phyloP scores from a whole-genome alignment of 2,113 vertebrate genomes.

The Spea multiplicata region DNA sequence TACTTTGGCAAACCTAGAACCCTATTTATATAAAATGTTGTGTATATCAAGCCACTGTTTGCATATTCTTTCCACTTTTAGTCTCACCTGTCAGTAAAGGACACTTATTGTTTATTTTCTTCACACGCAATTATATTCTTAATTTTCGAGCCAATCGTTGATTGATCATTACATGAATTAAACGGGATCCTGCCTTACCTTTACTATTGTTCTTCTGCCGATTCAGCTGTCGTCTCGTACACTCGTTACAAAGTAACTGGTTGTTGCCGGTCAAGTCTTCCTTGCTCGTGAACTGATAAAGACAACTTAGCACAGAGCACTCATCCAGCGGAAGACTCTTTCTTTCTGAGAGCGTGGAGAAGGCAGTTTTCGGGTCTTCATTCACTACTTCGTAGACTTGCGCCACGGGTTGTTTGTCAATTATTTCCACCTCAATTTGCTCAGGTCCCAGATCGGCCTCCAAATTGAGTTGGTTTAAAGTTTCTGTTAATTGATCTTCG shows the following conservation, averaged over 20 bases:
- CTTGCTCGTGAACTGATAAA: constrained; percentile 88
- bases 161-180: too few species aligned
- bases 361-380: constrained; percentile 82
- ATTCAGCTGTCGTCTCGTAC: constrained; percentile 68
- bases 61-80: too few species aligned
- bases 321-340: constrained; percentile 68
- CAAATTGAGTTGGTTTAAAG: constrained; percentile 71
- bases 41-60: too few species aligned
- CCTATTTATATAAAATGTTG: too few species aligned
- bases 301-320: constrained; percentile 80
- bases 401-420: constrained; percentile 52
- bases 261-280: constrained; percentile 85
- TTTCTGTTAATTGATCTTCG: constrained; percentile 57
- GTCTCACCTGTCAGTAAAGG: too few species aligned
- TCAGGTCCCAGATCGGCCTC: constrained; percentile 59
- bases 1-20: too few species aligned
- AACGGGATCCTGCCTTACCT: constrained; percentile 57
- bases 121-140: too few species aligned
- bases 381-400: constrained; percentile 70
- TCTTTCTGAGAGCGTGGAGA: constrained; percentile 77
- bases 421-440: constrained; percentile 47
- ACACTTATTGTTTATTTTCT: too few species aligned
- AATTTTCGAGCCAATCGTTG: too few species aligned
- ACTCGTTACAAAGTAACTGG: constrained; percentile 87
- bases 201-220: constrained; percentile 62